A percentile compares a stretch with the other conserved stretches of the same genome.
phyloP scores from a whole-genome alignment of 1,140 invertebrate genomes.

The Paraescarpia echinospica region DNA sequence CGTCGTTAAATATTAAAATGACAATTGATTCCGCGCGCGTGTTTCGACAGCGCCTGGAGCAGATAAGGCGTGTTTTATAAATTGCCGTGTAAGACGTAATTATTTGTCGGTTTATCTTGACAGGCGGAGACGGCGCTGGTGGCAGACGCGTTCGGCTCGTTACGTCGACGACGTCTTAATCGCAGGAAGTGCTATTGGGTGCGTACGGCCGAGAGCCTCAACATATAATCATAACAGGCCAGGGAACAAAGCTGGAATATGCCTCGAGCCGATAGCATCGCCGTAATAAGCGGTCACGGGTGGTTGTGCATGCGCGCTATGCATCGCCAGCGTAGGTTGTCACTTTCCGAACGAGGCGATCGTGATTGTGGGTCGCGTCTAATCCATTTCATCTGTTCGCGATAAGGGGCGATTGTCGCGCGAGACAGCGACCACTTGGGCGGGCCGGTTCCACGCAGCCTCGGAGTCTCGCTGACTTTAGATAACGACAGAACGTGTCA shows the following conservation, averaged over 20 bases:
- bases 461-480: background rate
- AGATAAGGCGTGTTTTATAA: slow-evolving; percentile 6
- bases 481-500: background rate
- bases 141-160: background rate
- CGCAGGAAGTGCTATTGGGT: background rate
- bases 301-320: background rate
- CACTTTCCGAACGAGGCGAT: background rate
- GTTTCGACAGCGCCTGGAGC: background rate
- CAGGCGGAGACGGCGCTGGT: background rate
- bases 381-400: background rate
- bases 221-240: background rate
- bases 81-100: background rate
- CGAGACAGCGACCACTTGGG: background rate
- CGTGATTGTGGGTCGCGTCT: background rate
- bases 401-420: background rate
- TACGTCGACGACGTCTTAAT: background rate
- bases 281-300: background rate
- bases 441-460: background rate
- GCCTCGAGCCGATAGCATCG: background rate
- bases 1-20: slow-evolving; percentile 6
- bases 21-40: slow-evolving; percentile 3
- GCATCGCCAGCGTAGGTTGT: background rate
- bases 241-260: background rate
- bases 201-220: background rate
- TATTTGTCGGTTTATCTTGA: slow-evolving; percentile 6